Percentiles rank a stretch among this genome's conserved stretches.
phyloP scores from a whole-genome alignment of 1,140 invertebrate genomes.

The Drosophila novamexicana region DNA sequence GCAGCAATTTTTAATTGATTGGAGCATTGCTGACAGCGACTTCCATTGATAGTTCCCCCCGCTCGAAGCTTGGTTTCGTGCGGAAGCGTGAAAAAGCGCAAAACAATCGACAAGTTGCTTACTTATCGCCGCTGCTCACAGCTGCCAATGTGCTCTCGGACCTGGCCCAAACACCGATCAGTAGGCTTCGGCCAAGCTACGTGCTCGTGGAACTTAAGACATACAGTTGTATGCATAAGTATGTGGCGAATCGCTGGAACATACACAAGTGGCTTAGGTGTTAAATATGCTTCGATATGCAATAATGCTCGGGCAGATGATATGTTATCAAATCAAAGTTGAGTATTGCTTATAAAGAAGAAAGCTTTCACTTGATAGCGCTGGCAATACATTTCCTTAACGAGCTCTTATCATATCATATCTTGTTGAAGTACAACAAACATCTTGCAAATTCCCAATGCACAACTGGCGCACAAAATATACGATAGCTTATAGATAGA shows the following conservation, averaged over 20 bases:
- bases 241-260: neutral
- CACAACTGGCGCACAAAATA: no score
- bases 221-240: slow-evolving; percentile 8
- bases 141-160: neutral
- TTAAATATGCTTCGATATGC: neutral
- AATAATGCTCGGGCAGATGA: neutral
- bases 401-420: no score
- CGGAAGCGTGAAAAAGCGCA: slow-evolving; percentile 29
- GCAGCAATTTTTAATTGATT: slow-evolving; percentile 72
- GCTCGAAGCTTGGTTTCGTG: slow-evolving; percentile 40
- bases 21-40: slow-evolving; percentile 40
- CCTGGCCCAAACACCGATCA: slow-evolving; percentile 41
- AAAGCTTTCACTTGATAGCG: neutral
- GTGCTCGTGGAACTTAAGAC: slow-evolving; percentile 14
- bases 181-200: slow-evolving; percentile 38
- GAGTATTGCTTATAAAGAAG: neutral
- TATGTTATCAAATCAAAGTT: neutral
- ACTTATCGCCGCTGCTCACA: slow-evolving; percentile 17
- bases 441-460: no score
- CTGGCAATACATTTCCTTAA: neutral
- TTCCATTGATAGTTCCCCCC: slow-evolving; percentile 43
- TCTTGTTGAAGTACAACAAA: no score
- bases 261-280: neutral
- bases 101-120: slow-evolving; percentile 13
- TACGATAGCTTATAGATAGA: no score